Evolutionary conservation across 1,140 invertebrate genomes (phyloP).

Genomic region (Nylanderia fulva): DNA sequence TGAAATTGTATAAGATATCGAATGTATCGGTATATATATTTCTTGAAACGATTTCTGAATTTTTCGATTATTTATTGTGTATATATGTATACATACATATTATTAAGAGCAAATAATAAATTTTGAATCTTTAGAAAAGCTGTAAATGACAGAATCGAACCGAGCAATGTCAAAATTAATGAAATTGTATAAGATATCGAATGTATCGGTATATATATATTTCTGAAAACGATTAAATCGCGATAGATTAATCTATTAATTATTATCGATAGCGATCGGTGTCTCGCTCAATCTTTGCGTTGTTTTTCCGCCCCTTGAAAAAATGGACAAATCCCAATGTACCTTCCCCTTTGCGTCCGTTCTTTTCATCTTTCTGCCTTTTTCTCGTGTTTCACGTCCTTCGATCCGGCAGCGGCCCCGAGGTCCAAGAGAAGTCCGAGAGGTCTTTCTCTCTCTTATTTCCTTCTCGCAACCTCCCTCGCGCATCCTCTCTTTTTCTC

Average conservation of each 20-base stretch:
- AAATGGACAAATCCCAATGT: conserved; percentile 68
- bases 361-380: conserved; percentile 71
- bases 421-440: conserved; percentile 68
- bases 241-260: conserved; percentile 22
- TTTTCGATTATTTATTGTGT: too few species aligned
- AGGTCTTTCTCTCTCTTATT: conserved; percentile 36
- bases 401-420: conserved; percentile 68
- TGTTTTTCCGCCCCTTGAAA: conserved; percentile 27
- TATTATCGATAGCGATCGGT: background rate
- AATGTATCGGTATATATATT: too few species aligned
- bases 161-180: background rate
- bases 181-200: background rate
- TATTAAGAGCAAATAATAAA: too few species aligned
- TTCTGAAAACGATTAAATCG: conserved; percentile 15
- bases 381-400: conserved; percentile 75
- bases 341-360: conserved; percentile 39
- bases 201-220: background rate
- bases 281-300: conserved; percentile 33
- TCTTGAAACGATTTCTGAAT: too few species aligned
- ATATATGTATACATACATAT: too few species aligned
- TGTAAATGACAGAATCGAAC: too few species aligned
- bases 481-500: conserved; percentile 49
- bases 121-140: too few species aligned
- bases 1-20: too few species aligned
- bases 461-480: conserved; percentile 62